phyloP scores from a whole-genome alignment of 2,888 invertebrate species.

The Protophormia terraenovae region DNA sequence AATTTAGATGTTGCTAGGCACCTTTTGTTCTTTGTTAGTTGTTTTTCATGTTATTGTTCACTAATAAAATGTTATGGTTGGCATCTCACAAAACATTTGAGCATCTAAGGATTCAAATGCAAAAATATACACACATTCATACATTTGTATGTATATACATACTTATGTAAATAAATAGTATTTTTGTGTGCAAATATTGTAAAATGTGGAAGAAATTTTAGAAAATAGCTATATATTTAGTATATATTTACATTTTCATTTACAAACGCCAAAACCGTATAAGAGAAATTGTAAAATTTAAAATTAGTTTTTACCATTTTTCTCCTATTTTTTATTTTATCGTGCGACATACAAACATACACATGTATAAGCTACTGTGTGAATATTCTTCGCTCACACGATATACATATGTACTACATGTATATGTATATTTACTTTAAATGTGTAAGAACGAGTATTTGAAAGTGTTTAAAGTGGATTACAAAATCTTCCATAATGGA shows the following conservation, averaged over 20 bases:
- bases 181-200: slow-evolving; percentile 5
- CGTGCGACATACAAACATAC: too few species aligned
- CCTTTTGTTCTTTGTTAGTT: slow-evolving; percentile 31
- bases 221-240: neutral
- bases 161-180: too few species aligned
- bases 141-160: neutral
- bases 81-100: slow-evolving; percentile 29
- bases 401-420: too few species aligned
- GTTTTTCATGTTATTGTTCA: slow-evolving; percentile 12
- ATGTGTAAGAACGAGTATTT: too few species aligned
- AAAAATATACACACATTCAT: neutral
- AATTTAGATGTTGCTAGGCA: slow-evolving; percentile 51
- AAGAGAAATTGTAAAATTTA: slow-evolving; percentile 26
- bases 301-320: slow-evolving; percentile 36
- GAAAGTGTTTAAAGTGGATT: too few species aligned
- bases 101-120: slow-evolving; percentile 16
- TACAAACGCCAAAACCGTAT: neutral
- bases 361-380: too few species aligned
- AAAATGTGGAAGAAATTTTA: slow-evolving; percentile 5
- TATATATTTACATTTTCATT: neutral
- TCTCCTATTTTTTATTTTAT: too few species aligned
- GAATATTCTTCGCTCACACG: too few species aligned
- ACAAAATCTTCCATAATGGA: too few species aligned
- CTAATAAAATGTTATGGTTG: slow-evolving; percentile 50
- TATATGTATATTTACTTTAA: too few species aligned